Percentiles rank a stretch among this genome's conserved stretches.
Conservation (phyloP, 1,140 invertebrate genomes). For the Triops longicaudatus region DNA sequence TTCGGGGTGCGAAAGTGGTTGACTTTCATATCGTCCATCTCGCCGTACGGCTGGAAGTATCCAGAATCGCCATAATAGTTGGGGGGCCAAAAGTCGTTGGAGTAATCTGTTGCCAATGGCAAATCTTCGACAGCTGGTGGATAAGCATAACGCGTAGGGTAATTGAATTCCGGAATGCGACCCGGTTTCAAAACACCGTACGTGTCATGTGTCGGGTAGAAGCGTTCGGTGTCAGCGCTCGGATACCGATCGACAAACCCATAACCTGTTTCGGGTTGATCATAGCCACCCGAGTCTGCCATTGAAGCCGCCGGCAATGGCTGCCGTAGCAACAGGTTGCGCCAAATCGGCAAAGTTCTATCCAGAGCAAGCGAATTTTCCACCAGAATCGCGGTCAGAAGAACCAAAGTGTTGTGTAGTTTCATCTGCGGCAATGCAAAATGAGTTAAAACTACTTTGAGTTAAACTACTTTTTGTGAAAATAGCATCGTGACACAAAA, state of each 20-base stretch:
- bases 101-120: background rate
- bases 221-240: background rate
- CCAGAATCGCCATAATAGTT: background rate
- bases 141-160: background rate
- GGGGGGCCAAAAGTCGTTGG: background rate
- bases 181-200: background rate
- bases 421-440: background rate
- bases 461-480: too few relatives aligned
- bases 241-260: conserved; percentile 10
- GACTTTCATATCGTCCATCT: background rate
- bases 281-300: background rate
- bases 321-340: background rate
- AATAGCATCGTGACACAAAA: too few relatives aligned
- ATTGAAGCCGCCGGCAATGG: background rate
- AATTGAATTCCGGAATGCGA: background rate
- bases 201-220: background rate
- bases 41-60: conserved; percentile 4
- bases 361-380: background rate
- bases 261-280: background rate
- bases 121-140: background rate
- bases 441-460: too few relatives aligned
- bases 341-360: background rate
- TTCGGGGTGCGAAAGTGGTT: background rate
- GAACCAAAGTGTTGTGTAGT: background rate
- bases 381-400: background rate